Evolutionary conservation across 2,888 invertebrate species (phyloP).

Genomic region (Actias luna): DNA sequence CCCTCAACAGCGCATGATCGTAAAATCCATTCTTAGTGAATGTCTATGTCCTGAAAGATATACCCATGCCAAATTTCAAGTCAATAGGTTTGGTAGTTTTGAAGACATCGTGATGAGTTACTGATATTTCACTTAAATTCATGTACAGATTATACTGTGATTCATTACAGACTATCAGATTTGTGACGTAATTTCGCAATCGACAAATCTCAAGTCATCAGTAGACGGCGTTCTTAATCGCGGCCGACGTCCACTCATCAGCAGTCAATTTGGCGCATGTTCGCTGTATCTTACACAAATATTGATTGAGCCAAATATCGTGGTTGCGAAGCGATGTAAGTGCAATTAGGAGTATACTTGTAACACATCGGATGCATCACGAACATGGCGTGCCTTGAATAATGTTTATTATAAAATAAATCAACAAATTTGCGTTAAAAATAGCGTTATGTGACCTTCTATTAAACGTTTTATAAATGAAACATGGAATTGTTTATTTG

Average conservation of each 20-base stretch:
- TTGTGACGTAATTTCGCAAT: slow-evolving; percentile 50
- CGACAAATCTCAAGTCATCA: slow-evolving; percentile 48
- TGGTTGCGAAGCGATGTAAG: slow-evolving; percentile 28
- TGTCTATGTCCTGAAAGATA: no score
- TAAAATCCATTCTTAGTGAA: no score
- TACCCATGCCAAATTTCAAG: no score
- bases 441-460: slow-evolving; percentile 10
- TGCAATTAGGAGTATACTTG: slow-evolving; percentile 28
- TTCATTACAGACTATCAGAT: no score
- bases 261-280: slow-evolving; percentile 47
- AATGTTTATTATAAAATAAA: slow-evolving; percentile 1
- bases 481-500: neutral
- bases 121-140: no score
- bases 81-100: no score
- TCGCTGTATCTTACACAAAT: slow-evolving; percentile 33
- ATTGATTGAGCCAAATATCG: slow-evolving; percentile 18
- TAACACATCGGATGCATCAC: slow-evolving; percentile 17
- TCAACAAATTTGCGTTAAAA: neutral
- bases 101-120: no score
- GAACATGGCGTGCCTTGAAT: slow-evolving; percentile 11
- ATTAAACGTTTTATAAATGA: neutral
- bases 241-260: slow-evolving; percentile 50
- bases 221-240: slow-evolving; percentile 45
- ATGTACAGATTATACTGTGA: no score
- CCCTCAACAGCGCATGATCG: no score